Evolutionary conservation across 2,113 vertebrate species (phyloP).

Genomic region (Alethe castanea): DNA sequence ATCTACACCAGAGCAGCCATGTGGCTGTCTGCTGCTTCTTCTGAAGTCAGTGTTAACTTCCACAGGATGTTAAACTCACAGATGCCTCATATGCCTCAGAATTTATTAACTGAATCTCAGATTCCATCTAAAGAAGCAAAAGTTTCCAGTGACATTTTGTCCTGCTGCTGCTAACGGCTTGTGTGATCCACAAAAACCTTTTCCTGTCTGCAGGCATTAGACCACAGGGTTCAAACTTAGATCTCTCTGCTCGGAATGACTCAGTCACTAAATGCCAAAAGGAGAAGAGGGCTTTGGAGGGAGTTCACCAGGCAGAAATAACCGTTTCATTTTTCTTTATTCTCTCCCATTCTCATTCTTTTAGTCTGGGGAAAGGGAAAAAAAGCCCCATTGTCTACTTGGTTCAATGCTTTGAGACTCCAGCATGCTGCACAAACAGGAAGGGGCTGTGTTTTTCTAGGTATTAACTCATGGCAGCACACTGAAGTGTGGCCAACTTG

Average conservation of each 20-base stretch:
- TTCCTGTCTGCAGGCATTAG: conserved; percentile 45
- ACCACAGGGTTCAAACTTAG: conserved; percentile 27
- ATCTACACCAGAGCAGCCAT: conserved; percentile 7
- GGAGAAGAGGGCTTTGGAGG: conserved; percentile 49
- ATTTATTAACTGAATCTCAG: conserved; percentile 43
- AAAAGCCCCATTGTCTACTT: background rate
- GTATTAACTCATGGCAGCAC: background rate
- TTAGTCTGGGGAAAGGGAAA: background rate
- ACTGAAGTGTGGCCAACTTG: background rate
- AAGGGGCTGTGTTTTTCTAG: background rate
- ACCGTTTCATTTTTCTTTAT: background rate
- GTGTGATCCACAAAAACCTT: background rate
- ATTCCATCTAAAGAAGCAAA: conserved; percentile 18
- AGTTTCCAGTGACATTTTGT: conserved; percentile 35
- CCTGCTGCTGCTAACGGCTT: background rate
- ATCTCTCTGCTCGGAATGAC: conserved; percentile 52
- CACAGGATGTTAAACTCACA: conserved; percentile 51
- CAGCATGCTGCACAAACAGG: conserved; percentile 1
- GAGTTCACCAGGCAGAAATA: conserved; percentile 55
- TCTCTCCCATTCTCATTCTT: background rate
- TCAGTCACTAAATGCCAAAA: conserved; percentile 59
- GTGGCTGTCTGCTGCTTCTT: conserved; percentile 44
- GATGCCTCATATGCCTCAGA: conserved; percentile 38
- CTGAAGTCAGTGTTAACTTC: conserved; percentile 45
- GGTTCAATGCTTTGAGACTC: background rate